phyloP scores from a whole-genome alignment of 35 echinoderm and acorn worm genomes.

The Lytechinus pictus region DNA sequence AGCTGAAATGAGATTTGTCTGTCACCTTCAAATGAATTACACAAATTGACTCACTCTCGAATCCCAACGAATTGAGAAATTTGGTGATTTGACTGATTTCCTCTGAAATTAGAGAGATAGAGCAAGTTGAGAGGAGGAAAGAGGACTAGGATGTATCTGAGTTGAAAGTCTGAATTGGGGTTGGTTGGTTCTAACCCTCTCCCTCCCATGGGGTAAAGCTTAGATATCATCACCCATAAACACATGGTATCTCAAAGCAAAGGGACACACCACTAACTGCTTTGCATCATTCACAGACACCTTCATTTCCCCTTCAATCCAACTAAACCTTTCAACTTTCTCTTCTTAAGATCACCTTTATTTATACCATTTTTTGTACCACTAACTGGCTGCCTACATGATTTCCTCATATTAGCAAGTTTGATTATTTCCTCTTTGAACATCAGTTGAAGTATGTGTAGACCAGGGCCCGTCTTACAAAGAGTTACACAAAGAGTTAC shows the following conservation, averaged over 20 bases:
- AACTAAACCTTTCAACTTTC: not conserved
- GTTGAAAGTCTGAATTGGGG: not conserved
- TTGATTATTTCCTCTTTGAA: too few relatives aligned
- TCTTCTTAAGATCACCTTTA: not conserved
- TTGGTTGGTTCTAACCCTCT: not conserved
- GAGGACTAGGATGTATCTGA: conserved; percentile 1
- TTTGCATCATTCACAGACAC: not conserved
- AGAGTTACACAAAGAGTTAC: too few relatives aligned
- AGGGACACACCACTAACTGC: not conserved
- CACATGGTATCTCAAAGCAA: conserved; percentile 36
- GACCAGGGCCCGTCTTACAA: too few relatives aligned
- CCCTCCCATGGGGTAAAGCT: conserved; percentile 37
- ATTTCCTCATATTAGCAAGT: too few relatives aligned
- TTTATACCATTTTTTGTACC: not conserved
- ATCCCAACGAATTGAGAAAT: conserved; percentile 12
- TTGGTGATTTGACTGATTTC: conserved; percentile 18
- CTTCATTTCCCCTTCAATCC: not conserved
- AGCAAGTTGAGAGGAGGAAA: not conserved
- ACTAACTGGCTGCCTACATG: not conserved
- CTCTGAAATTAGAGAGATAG: conserved; percentile 31
- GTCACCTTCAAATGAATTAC: conserved; percentile 18
- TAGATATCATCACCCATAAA: not conserved
- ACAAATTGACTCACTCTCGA: conserved; percentile 11
- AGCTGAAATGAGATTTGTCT: conserved; percentile 4
- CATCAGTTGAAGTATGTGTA: too few relatives aligned